Percentiles rank a stretch among this genome's conserved stretches.
Conservation (phyloP, 2,113 vertebrate species). For the Xiphophorus maculatus region DNA sequence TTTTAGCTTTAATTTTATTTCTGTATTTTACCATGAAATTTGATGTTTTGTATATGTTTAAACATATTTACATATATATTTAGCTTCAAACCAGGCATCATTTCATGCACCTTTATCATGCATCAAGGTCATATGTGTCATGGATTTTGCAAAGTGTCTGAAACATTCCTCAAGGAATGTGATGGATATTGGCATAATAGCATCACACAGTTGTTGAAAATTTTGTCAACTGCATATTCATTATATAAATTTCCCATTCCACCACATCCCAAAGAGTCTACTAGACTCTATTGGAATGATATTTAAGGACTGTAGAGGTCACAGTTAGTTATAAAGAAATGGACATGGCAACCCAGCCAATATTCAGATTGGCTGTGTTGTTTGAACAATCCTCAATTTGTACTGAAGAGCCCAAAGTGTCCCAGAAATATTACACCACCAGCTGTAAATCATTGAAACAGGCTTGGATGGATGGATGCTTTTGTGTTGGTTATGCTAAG, state of each 20-base stretch:
- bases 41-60: neutral
- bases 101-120: neutral
- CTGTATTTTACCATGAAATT: neutral
- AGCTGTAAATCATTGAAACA: no score
- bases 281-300: no score
- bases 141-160: no score
- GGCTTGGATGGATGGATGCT: no score
- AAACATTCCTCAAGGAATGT: neutral
- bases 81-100: neutral
- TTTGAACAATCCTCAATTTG: no score
- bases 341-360: neutral
- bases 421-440: no score
- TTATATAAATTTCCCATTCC: neutral
- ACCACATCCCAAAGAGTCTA: no score
- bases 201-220: neutral
- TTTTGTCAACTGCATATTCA: no score
- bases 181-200: neutral
- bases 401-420: no score
- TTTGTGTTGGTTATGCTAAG: no score
- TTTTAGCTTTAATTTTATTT: neutral
- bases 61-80: no score
- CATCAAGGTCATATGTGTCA: neutral
- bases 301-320: neutral
- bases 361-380: neutral
- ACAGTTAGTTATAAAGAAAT: neutral